phyloP scores from a whole-genome alignment of 1,140 invertebrate species.

The Orchesella cincta region DNA sequence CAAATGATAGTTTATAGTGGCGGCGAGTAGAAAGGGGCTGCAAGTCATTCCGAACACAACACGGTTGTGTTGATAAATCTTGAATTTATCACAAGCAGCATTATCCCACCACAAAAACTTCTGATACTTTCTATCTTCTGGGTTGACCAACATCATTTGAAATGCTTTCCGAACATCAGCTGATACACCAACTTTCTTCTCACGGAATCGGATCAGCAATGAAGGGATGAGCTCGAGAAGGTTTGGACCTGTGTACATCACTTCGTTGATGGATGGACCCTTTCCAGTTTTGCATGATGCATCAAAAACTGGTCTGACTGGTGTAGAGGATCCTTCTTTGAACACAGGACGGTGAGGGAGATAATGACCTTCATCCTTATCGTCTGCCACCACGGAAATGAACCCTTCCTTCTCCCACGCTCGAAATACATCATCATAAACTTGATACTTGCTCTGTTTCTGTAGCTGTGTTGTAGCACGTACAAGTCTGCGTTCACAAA shows the following conservation, averaged over 20 bases:
- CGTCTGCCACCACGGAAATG: not conserved
- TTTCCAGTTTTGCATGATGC: not conserved
- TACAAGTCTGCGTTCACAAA: not conserved
- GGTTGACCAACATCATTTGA: not conserved
- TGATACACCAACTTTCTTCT: not conserved
- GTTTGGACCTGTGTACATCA: not conserved
- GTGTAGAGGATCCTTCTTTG: slow-evolving; percentile 49
- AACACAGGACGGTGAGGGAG: slow-evolving; percentile 23
- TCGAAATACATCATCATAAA: not conserved
- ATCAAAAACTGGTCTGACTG: slow-evolving; percentile 42
- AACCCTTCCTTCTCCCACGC: slow-evolving; percentile 42
- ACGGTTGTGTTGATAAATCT: slow-evolving; percentile 44
- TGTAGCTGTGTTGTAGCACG: not conserved
- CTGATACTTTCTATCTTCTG: not conserved
- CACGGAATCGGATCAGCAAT: not conserved
- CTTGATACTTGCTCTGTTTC: not conserved
- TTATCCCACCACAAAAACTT: slow-evolving; percentile 13
- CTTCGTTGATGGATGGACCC: not conserved
- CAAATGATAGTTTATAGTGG: slow-evolving; percentile 38
- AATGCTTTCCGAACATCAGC: not conserved
- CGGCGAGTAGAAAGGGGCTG: slow-evolving; percentile 54
- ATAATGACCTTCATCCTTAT: slow-evolving; percentile 2
- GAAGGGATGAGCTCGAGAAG: not conserved
- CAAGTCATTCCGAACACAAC: slow-evolving; percentile 53
- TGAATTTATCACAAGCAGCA: not conserved